Conservation (phyloP, 1,140 invertebrate species). For the Brachionus angularis region DNA sequence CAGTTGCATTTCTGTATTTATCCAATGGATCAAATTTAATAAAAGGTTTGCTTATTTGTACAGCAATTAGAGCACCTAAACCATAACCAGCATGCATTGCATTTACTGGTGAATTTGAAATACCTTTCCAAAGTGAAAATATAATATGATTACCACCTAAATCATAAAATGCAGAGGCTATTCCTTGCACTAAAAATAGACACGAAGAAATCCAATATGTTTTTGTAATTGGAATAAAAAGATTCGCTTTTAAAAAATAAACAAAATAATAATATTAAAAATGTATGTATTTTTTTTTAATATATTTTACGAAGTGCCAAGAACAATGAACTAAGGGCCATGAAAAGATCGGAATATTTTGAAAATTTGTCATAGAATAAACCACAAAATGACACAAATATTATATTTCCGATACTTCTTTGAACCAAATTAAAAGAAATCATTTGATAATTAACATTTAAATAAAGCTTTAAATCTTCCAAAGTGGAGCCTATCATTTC, state of each 20-base stretch:
- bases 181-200: slow-evolving; percentile 2
- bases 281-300: not conserved
- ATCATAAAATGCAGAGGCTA: not conserved
- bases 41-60: not conserved
- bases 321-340: not conserved
- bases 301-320: not conserved
- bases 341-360: not conserved
- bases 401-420: not conserved
- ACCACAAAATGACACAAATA: not conserved
- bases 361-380: not conserved
- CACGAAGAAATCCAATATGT: not conserved
- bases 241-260: not conserved
- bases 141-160: slow-evolving; percentile 22
- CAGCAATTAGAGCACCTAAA: not conserved
- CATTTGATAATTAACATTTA: not conserved
- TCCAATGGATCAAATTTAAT: slow-evolving; percentile 22
- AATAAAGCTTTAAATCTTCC: not conserved
- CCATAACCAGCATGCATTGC: slow-evolving; percentile 41
- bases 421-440: not conserved
- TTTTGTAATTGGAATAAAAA: slow-evolving; percentile 11
- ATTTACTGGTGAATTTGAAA: slow-evolving; percentile 36
- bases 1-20: not conserved
- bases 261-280: not conserved
- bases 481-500: slow-evolving; percentile 31
- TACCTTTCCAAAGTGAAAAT: slow-evolving; percentile 9